Conservation (phyloP, 2,888 invertebrate genomes). For the Meteorus colon region DNA sequence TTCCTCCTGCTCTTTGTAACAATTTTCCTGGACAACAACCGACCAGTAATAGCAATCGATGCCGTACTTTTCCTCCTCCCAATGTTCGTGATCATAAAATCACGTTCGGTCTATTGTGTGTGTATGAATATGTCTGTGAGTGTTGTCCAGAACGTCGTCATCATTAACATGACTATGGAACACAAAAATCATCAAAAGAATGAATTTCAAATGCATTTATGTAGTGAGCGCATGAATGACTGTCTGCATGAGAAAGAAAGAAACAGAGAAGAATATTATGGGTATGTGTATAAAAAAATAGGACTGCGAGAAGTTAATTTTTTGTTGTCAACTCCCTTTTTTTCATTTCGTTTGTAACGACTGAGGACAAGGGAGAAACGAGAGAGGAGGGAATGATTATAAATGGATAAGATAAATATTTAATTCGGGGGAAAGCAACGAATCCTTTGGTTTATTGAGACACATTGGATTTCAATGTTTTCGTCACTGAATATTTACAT, state of each 20-base stretch:
- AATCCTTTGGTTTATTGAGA: not conserved
- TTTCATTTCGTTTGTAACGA: slow-evolving; percentile 53
- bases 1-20: not conserved
- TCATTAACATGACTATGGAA: slow-evolving; percentile 44
- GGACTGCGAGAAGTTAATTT: slow-evolving; percentile 52
- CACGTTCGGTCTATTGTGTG: not conserved
- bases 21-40: slow-evolving; percentile 3
- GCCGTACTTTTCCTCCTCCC: not conserved
- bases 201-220: slow-evolving; percentile 64
- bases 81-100: not conserved
- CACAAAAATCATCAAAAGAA: slow-evolving; percentile 30
- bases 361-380: slow-evolving; percentile 28
- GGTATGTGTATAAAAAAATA: slow-evolving; percentile 53
- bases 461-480: not conserved
- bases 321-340: slow-evolving; percentile 50
- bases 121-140: not conserved
- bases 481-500: not conserved
- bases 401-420: slow-evolving; percentile 20
- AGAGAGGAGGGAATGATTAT: slow-evolving; percentile 22
- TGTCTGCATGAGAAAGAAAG: slow-evolving; percentile 54
- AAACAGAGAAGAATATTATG: slow-evolving; percentile 51
- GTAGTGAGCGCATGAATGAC: slow-evolving; percentile 52
- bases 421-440: not conserved
- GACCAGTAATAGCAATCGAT: not conserved
- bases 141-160: not conserved